phyloP scores from a whole-genome alignment of 2,888 invertebrate species.

The Eupithecia exiguata region DNA sequence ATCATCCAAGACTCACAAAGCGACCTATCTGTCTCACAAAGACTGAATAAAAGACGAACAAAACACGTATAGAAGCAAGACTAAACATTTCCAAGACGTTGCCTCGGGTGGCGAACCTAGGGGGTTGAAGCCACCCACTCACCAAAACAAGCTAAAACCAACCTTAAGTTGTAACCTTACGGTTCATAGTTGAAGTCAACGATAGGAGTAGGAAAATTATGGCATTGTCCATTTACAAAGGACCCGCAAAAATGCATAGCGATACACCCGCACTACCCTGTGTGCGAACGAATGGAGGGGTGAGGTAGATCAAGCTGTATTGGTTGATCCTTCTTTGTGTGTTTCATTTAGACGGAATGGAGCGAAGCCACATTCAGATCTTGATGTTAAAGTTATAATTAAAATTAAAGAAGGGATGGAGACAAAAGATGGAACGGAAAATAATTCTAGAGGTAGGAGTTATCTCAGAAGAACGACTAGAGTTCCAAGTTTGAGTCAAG shows the following conservation, averaged over 20 bases:
- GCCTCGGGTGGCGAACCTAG: conserved; percentile 53
- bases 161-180: conserved; percentile 42
- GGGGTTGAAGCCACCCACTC: conserved; percentile 37
- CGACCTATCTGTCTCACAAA: conserved; percentile 63
- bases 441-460: conserved; percentile 3
- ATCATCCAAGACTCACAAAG: conserved; percentile 45
- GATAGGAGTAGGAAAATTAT: background rate
- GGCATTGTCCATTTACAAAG: conserved; percentile 62
- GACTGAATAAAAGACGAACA: conserved; percentile 75
- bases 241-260: conserved; percentile 64
- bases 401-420: conserved; percentile 15
- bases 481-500: too few species aligned
- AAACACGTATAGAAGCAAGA: conserved; percentile 74
- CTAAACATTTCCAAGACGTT: conserved; percentile 79
- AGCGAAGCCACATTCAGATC: conserved; percentile 41
- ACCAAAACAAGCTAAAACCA: conserved; percentile 42
- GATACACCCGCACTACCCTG: conserved; percentile 46
- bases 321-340: conserved; percentile 54
- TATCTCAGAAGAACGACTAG: background rate
- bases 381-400: conserved; percentile 28
- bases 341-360: conserved; percentile 63
- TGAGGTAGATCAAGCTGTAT: conserved; percentile 47
- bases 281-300: conserved; percentile 41
- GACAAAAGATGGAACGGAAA: background rate
- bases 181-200: conserved; percentile 9